phyloP scores from a whole-genome alignment of 1,140 invertebrate species.

The Probaryconus sp. region DNA sequence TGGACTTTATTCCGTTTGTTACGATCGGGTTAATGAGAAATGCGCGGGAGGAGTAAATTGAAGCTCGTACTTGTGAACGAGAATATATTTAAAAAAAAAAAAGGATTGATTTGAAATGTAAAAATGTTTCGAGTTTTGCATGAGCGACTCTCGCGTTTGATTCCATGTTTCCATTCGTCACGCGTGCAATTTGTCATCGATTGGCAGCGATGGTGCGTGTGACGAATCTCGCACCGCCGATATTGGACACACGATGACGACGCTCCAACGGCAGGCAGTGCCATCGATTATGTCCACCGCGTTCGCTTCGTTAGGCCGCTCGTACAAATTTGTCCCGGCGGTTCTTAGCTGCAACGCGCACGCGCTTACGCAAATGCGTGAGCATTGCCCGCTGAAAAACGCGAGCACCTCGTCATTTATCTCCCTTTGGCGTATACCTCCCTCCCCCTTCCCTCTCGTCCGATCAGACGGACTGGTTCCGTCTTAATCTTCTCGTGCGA shows the following conservation, averaged over 20 bases:
- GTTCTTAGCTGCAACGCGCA: constrained; percentile 28
- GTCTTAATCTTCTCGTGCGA: constrained; percentile 67
- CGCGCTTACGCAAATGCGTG: constrained; percentile 32
- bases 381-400: constrained; percentile 18
- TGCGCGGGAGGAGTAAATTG: too few species aligned
- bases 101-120: too few species aligned
- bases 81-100: too few species aligned
- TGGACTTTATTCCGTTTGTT: too few species aligned
- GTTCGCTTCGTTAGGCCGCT: constrained; percentile 56
- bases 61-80: too few species aligned
- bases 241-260: constrained; percentile 56
- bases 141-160: constrained; percentile 14
- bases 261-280: constrained; percentile 29
- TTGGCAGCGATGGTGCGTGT: constrained; percentile 51
- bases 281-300: constrained; percentile 58
- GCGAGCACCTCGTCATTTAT: too few species aligned
- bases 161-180: constrained; percentile 38
- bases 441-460: too few species aligned
- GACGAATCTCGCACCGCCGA: constrained; percentile 55
- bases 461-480: constrained; percentile 57
- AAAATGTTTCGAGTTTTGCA: too few species aligned
- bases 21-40: too few species aligned
- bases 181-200: constrained; percentile 58
- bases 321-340: constrained; percentile 48
- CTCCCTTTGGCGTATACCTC: too few species aligned